Evolutionary conservation across 2,797 vertebrate genomes (phyloP), one percentile per base, ranked within the genome.

Genomic region (Crocidura indochinensis): DNA sequence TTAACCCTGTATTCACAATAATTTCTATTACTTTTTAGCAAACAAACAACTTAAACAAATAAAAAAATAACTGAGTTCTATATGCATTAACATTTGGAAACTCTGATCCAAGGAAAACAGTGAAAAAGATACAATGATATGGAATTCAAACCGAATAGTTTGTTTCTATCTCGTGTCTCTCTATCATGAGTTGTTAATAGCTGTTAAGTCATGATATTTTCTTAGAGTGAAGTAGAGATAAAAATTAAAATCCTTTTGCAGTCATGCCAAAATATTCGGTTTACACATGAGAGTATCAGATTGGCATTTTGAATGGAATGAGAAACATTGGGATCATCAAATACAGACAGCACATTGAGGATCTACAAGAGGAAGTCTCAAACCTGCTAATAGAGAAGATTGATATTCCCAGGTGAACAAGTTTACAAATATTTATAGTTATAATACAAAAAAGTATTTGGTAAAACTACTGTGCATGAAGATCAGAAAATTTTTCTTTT

Each of bases 401-500:
- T 64, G 53, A 56, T 46, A 38, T 26, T 26, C 69, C 53, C 76
- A 68, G 56, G 44, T 26, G 69, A 94, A 31, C 38, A 27, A 84
- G 68, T 67, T 88, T 88, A 80, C 87, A 92, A 88, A 90, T 5
- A 76, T 44, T 51, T 83, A 20, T 38, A 56, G 67, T 91, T 74
- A n/a, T 49, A 91, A 79, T 46, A 90, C 27, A 65, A 27, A 65
- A 84, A 92, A 44, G 72, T 78, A 90, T 91, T 86, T 49, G 27
- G 26, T 56, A 46, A 29, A 76, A 73, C 74, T 19, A 49, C 11
- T 22, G 44, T 20, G 24, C 8, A 6, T 46, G 77, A 75, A 10
- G 74, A 46, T 74, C 90, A 79, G 24, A 92, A 92, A 91, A 71
- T 4, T 67, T 94, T 90, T 62, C 80, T 69, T 92, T 94, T 94